These are phyloP conservation scores for Zaprionus vittiger DNA, from an alignment of 1,140 invertebrate genomes.

Conservation along the genomic window DNA sequence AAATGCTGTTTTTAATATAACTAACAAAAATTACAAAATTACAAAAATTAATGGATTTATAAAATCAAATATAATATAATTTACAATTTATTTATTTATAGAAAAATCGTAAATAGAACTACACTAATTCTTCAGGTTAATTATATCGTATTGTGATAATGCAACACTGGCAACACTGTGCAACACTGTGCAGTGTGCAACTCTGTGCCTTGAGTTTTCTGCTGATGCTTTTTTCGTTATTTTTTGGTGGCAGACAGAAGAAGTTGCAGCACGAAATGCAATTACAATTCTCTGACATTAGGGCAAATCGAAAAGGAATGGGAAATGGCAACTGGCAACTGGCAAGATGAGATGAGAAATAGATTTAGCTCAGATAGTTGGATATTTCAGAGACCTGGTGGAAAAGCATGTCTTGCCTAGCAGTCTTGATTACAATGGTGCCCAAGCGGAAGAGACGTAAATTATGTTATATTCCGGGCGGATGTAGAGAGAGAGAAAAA, in stretches of 20 bases:
- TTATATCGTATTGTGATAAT: no score
- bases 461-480: constrained; percentile 69
- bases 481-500: constrained; percentile 37
- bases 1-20: no score
- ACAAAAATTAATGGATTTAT: no score
- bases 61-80: no score
- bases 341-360: constrained; percentile 13
- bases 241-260: constrained; percentile 42
- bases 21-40: no score
- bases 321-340: constrained; percentile 3
- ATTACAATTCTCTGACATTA: constrained; percentile 76
- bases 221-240: background rate
- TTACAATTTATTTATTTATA: no score
- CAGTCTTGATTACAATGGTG: constrained; percentile 58
- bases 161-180: background rate
- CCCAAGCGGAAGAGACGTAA: constrained; percentile 75
- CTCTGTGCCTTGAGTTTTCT: constrained; percentile 45
- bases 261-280: constrained; percentile 79
- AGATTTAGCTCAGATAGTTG: constrained; percentile 21
- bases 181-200: background rate
- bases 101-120: no score
- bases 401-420: constrained; percentile 20
- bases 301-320: constrained; percentile 66
- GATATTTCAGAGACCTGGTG: constrained; percentile 15
- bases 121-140: no score